Base-by-base conservation (phyloP, 2,797 vertebrate species). In the Gastrophryne carolinensis region DNA sequence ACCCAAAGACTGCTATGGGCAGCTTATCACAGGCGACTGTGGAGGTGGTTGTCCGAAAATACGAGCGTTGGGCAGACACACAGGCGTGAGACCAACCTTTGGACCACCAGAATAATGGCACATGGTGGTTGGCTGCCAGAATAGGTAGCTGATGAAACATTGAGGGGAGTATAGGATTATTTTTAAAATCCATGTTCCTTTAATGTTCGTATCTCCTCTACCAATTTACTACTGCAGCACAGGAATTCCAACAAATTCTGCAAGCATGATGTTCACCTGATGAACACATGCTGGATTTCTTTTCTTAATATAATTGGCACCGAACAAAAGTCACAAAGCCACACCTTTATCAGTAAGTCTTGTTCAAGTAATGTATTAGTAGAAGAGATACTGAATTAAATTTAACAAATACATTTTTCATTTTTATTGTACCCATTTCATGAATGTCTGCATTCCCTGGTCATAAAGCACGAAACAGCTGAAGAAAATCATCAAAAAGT, bases 231-330 rank as follows among this genome's bases (percentile, higher is more conserved):
- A 72, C 39, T 66, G 12, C 50, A 8, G 29, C 47, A 39, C 27
- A 65, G 64, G 49, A 56, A 71, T 35, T 68, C 30, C 4, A 15
- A 74, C 27, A 81, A 69, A 47, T 74, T 75, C 64, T 60, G 58
- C 72, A 78, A n/a, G 52, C 60, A 80, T 80, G 61, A 78, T 54
- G 52, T 78, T 35, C 78, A 52, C 32, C 72, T 81, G 56, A 81
- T 72, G 70, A 66, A 80, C 6, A 23, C 44, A 23, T 44, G 70
- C 72, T 69, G 58, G n/a, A 63, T 79, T 47, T 27, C 56, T 5
- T 27, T 34, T 35, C 35, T 17, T 17, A 68, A 69, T 27, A 62
- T 4, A 41, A 24, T 27, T 21, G 35, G 52, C 41, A 37, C 41
- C 1, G 8, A 11, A 44, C 56, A 56, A 37, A 3, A 34, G 4